These are phyloP conservation scores for Leptopilina boulardi DNA, from an alignment of 1,140 invertebrate genomes.

Conservation along the genomic window DNA sequence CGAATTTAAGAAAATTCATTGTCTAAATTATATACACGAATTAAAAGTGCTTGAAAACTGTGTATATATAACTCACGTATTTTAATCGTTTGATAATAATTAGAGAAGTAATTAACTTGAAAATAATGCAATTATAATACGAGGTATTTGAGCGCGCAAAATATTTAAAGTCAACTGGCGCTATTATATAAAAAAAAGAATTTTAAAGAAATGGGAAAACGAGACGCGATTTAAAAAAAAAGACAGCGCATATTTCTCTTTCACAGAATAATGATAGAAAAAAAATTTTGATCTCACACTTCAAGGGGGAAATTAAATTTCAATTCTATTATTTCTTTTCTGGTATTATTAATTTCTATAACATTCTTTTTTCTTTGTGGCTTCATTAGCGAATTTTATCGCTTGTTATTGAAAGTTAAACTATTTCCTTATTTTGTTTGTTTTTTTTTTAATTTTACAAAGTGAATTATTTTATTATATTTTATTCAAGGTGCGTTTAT, in stretches of 20 bases:
- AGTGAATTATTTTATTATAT: too few relatives aligned
- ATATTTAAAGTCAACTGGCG: neutral
- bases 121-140: conserved; percentile 4
- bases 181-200: neutral
- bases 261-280: neutral
- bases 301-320: neutral
- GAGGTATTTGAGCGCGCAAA: neutral
- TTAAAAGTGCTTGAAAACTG: too few relatives aligned
- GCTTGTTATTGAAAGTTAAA: too few relatives aligned
- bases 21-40: neutral
- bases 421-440: too few relatives aligned
- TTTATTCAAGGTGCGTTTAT: too few relatives aligned
- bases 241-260: neutral
- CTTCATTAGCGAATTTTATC: neutral
- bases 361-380: neutral
- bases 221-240: neutral
- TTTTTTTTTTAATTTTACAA: too few relatives aligned
- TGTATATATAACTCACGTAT: neutral
- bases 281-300: neutral
- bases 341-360: neutral
- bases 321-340: neutral
- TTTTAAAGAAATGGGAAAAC: neutral
- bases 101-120: neutral
- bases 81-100: neutral
- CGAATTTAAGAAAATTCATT: neutral